These are phyloP conservation scores for Heterodera carotae DNA, from an alignment of 1,140 invertebrate genomes.

Conservation along the genomic window DNA sequence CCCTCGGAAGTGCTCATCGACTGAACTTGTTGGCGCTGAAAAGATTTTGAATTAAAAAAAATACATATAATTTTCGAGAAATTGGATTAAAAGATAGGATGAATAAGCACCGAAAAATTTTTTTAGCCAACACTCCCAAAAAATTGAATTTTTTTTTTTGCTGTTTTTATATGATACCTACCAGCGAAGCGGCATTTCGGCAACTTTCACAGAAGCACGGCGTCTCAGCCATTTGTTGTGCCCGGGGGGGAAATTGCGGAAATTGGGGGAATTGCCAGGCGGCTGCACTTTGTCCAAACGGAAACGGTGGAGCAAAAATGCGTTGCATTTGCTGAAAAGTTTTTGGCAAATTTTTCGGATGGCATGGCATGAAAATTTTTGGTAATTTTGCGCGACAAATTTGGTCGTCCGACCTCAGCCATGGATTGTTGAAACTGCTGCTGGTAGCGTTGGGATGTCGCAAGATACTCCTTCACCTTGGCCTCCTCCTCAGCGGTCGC, in stretches of 20 bases:
- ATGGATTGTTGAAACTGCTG: constrained; percentile 5
- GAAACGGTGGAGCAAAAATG: constrained; percentile 2
- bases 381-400: too few relatives aligned
- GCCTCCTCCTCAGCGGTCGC: constrained; percentile 18
- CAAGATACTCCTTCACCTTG: background rate
- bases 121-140: too few relatives aligned
- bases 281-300: background rate
- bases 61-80: too few relatives aligned
- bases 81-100: too few relatives aligned
- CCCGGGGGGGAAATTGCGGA: background rate
- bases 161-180: too few relatives aligned
- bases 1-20: background rate
- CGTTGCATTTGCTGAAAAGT: background rate
- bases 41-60: too few relatives aligned
- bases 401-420: background rate
- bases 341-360: background rate
- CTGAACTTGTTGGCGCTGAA: background rate
- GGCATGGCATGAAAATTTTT: background rate
- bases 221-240: background rate
- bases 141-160: too few relatives aligned
- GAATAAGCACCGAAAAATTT: too few relatives aligned
- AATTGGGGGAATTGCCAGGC: constrained; percentile 6
- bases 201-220: background rate
- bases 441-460: background rate
- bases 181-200: background rate